Percentiles rank a stretch among this genome's conserved stretches.
Conservation (phyloP, 1,140 invertebrate genomes). For the Sitobion miscanthi region DNA sequence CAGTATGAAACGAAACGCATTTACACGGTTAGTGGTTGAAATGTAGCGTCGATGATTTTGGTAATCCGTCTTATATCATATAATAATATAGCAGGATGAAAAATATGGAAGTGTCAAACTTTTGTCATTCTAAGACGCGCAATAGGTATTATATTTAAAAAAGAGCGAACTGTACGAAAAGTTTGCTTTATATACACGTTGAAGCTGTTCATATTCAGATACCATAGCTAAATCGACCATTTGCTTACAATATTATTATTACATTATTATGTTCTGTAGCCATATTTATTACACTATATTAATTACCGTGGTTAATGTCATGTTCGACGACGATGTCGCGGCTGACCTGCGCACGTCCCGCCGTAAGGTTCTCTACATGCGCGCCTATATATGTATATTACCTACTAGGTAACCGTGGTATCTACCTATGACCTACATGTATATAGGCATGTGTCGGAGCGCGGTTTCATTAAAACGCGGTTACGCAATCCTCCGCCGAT, state of each 20-base stretch:
- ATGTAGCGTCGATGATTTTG: neutral
- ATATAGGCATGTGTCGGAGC: neutral
- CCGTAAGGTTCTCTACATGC: neutral
- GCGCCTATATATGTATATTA: neutral
- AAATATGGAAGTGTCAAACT: neutral
- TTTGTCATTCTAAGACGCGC: neutral
- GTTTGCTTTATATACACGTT: neutral
- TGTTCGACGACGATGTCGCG: neutral
- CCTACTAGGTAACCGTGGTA: neutral
- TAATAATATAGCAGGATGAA: neutral
- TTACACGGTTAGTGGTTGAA: neutral
- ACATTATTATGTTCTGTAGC: neutral
- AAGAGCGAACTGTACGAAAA: neutral
- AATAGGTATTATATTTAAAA: neutral
- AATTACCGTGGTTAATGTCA: neutral
- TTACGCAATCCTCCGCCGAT: no score
- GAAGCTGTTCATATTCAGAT: neutral
- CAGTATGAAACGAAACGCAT: neutral
- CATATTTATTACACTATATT: neutral
- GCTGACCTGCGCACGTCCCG: neutral
- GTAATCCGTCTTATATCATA: neutral
- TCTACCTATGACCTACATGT: neutral
- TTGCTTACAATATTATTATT: no score
- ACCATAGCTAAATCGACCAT: no score
- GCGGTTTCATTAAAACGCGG: neutral